A percentile compares a stretch with the other conserved stretches of the same genome.
These are phyloP conservation scores for Lithophane leautieri DNA, from an alignment of 2,888 invertebrate species.

Conservation along the genomic window DNA sequence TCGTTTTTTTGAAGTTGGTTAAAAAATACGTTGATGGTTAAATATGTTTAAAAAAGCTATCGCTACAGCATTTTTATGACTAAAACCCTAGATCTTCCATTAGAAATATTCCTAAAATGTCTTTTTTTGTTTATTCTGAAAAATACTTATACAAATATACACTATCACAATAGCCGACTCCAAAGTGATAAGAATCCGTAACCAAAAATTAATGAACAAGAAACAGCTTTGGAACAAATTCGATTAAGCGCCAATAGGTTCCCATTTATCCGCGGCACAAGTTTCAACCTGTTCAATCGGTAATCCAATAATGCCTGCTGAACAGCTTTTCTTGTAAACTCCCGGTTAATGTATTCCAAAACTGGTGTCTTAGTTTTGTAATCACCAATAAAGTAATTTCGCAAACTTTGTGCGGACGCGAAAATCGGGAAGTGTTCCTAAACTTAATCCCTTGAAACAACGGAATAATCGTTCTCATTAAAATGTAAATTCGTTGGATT, in stretches of 20 bases:
- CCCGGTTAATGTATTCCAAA: constrained; percentile 71
- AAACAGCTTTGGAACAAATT: constrained; percentile 51
- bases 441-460: constrained; percentile 85
- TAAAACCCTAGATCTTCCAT: too few relatives aligned
- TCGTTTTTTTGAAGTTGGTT: too few relatives aligned
- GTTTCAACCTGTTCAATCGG: constrained; percentile 65
- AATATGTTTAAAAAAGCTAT: neutral
- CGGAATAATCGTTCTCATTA: constrained; percentile 86
- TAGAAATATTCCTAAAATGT: too few relatives aligned
- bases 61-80: neutral
- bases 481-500: constrained; percentile 83
- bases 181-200: neutral
- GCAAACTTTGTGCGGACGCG: constrained; percentile 73
- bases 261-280: constrained; percentile 65
- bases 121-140: neutral
- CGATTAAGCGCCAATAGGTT: constrained; percentile 57
- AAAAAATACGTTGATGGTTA: too few relatives aligned
- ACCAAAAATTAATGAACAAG: constrained; percentile 53
- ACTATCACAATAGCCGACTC: constrained; percentile 1
- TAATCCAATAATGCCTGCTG: constrained; percentile 70
- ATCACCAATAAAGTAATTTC: constrained; percentile 80
- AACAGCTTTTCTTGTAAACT: constrained; percentile 72
- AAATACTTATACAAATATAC: too few relatives aligned
- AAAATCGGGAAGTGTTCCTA: constrained; percentile 75
- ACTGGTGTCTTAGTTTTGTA: constrained; percentile 75